Conservation (phyloP, 2,113 vertebrate species). For the Leucopsar rothschildi region DNA sequence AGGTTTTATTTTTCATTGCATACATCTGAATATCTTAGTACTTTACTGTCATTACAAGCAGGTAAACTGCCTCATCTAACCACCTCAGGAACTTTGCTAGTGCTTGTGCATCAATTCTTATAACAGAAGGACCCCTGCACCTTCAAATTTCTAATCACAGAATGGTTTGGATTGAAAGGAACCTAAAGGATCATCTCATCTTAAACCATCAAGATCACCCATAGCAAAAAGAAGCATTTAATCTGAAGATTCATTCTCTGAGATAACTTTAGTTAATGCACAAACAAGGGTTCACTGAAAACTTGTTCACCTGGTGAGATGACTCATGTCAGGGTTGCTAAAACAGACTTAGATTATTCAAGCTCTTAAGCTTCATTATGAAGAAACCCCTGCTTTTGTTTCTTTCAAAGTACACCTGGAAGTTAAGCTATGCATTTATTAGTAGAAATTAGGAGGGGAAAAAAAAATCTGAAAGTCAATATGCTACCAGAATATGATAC, state of each 20-base stretch:
- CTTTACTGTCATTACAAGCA: neutral
- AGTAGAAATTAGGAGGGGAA: neutral
- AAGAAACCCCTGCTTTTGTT: accelerated
- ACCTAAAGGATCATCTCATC: neutral
- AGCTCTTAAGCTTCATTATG: too few relatives aligned
- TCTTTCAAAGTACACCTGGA: neutral
- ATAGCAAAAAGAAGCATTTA: neutral
- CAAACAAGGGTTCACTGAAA: neutral
- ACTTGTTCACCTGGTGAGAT: neutral
- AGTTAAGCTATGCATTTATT: neutral
- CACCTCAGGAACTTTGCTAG: neutral
- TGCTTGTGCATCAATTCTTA: neutral
- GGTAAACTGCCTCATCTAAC: neutral
- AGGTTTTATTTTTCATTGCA: neutral
- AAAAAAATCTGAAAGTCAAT: neutral
- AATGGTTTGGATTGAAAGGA: neutral
- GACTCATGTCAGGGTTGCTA: neutral
- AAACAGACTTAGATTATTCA: neutral
- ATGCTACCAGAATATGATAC: neutral
- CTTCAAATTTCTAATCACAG: neutral
- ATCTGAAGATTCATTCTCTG: too few relatives aligned
- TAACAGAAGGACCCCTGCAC: neutral
- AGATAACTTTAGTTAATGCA: neutral
- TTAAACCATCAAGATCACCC: neutral
- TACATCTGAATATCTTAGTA: neutral